A percentile compares a stretch with the other conserved stretches of the same genome.
Evolutionary conservation across 2,797 vertebrate genomes (phyloP).

Genomic region (Knipowitschia caucasica): DNA sequence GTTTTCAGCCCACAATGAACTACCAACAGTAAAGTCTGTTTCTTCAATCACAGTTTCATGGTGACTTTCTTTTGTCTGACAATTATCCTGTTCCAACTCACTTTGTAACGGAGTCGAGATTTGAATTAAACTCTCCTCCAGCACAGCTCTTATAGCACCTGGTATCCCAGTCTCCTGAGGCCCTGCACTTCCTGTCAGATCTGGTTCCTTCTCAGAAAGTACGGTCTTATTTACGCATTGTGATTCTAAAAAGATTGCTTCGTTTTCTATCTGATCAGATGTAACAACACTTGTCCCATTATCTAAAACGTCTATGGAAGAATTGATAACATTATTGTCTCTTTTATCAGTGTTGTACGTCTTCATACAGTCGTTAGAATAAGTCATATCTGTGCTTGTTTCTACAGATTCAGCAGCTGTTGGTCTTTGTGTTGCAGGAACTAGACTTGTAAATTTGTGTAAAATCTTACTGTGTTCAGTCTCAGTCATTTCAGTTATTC

Average conservation of each 20-base stretch:
- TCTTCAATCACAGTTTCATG: constrained; percentile 18
- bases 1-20: constrained; percentile 8
- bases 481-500: constrained; percentile 43
- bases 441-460: constrained; percentile 14
- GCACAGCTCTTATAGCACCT: constrained; percentile 14
- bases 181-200: not conserved
- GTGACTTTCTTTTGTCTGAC: constrained; percentile 11
- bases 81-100: constrained; percentile 26
- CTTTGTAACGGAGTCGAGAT: constrained; percentile 21
- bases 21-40: constrained; percentile 9
- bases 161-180: too few relatives aligned
- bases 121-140: constrained; percentile 13
- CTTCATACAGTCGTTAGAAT: constrained; percentile 20
- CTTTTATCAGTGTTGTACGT: constrained; percentile 26
- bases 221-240: constrained; percentile 24
- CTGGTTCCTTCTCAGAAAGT: constrained; percentile 21
- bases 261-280: constrained; percentile 18
- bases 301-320: constrained; percentile 20
- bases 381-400: constrained; percentile 13
- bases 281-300: constrained; percentile 5
- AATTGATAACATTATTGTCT: constrained; percentile 17
- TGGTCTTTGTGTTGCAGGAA: constrained; percentile 24
- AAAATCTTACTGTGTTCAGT: constrained; percentile 16
- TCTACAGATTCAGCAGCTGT: constrained; percentile 22
- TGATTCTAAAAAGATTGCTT: constrained; percentile 11